A percentile compares a stretch with the other conserved stretches of the same genome.
Conservation (phyloP, 2,113 vertebrate species). For the Pedionomus torquatus region DNA sequence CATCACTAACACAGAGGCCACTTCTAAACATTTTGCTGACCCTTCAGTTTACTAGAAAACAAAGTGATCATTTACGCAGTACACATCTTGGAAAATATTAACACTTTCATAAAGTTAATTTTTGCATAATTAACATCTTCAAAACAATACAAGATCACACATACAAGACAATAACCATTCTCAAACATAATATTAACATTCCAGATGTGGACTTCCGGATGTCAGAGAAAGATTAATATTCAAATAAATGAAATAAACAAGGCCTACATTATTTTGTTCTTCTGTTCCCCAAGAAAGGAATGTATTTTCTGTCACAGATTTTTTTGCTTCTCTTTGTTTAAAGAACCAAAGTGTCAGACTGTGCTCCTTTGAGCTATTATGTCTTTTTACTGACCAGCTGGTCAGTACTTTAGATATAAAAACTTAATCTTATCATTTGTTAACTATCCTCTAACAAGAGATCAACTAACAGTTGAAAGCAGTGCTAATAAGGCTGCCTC, state of each 20-base stretch:
- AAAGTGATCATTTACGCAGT: background rate
- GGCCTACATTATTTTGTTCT: background rate
- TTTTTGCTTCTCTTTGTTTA: background rate
- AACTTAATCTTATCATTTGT: background rate
- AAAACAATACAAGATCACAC: background rate
- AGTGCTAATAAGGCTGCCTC: background rate
- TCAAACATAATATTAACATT: background rate
- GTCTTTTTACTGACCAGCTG: background rate
- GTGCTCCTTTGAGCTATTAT: background rate
- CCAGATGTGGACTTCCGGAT: background rate
- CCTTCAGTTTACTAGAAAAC: background rate
- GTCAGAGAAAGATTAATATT: background rate
- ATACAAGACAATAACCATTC: background rate
- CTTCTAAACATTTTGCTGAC: background rate
- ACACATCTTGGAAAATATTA: background rate
- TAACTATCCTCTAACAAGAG: background rate
- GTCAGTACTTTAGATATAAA: background rate
- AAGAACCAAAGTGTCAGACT: background rate
- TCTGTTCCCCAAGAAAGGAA: background rate
- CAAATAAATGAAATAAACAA: background rate
- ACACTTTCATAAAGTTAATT: background rate
- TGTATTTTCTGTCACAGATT: background rate
- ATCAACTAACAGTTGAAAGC: background rate
- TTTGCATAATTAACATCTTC: background rate
- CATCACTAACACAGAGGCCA: background rate